A percentile compares a stretch with the other conserved stretches of the same genome.
phyloP scores from a whole-genome alignment of 1,140 invertebrate genomes.

The Aporrectodea caliginosa region DNA sequence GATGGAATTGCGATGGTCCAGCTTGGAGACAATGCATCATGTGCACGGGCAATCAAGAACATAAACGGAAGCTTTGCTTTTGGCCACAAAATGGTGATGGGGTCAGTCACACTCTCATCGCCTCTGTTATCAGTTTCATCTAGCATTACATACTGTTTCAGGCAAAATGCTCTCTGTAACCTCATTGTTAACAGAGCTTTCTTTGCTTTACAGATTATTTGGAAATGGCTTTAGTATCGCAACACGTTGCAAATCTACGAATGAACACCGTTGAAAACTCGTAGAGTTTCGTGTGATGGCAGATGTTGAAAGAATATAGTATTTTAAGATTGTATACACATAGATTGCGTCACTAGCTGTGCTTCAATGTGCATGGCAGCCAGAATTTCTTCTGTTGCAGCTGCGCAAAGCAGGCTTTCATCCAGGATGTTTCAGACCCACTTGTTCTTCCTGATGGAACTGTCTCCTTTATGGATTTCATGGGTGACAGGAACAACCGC shows the following conservation, averaged over 20 bases:
- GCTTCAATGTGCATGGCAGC: neutral
- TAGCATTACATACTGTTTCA: no score
- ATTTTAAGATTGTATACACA: neutral
- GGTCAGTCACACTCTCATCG: constrained; percentile 53
- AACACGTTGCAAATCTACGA: neutral
- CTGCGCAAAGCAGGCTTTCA: constrained; percentile 92
- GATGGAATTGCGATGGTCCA: constrained; percentile 99
- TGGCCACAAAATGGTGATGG: constrained; percentile 63
- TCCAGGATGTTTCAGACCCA: constrained; percentile 93
- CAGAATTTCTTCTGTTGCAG: constrained; percentile 50
- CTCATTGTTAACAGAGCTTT: no score
- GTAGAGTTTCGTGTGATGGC: neutral
- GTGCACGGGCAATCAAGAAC: constrained; percentile 88
- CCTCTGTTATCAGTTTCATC: neutral
- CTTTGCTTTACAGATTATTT: neutral
- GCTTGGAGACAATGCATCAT: constrained; percentile 92
- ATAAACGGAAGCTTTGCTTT: constrained; percentile 87
- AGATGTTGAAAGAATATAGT: neutral
- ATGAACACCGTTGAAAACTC: neutral
- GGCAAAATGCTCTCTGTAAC: no score
- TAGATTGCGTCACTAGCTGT: neutral
- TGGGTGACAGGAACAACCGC: constrained; percentile 90
- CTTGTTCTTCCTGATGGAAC: constrained; percentile 91
- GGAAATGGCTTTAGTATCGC: no score
- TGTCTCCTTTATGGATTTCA: constrained; percentile 95